Conservation (phyloP, 2,113 vertebrate species). For the Malurus elegans region DNA sequence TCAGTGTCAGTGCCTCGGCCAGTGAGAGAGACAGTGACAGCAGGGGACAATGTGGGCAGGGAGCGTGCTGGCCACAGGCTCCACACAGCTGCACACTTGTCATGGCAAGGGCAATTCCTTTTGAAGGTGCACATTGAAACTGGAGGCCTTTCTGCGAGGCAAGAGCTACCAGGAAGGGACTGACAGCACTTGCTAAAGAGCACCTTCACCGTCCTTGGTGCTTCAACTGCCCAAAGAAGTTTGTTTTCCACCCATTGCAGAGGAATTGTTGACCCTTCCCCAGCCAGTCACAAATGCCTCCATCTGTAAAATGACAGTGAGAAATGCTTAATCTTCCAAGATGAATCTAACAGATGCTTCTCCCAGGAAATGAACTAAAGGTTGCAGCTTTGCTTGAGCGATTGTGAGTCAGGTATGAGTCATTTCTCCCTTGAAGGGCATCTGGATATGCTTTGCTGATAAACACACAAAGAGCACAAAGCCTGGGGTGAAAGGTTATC, state of each 20-base stretch:
- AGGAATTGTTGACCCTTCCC: constrained; percentile 5
- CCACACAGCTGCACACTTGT: fast-evolving
- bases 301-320: constrained; percentile 57
- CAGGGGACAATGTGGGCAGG: not conserved
- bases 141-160: not conserved
- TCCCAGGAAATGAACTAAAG: constrained; percentile 70
- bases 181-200: not conserved
- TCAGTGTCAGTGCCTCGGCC: not conserved
- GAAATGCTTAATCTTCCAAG: constrained; percentile 59
- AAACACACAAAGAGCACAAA: constrained; percentile 64
- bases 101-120: not conserved
- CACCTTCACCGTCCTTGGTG: not conserved
- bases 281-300: constrained; percentile 34
- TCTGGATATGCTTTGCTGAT: constrained; percentile 60
- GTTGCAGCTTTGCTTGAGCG: constrained; percentile 62
- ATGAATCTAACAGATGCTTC: constrained; percentile 66
- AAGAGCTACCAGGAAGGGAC: not conserved
- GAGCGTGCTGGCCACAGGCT: not conserved
- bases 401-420: constrained; percentile 73
- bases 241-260: not conserved
- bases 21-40: fast-evolving
- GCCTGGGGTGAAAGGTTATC: constrained; percentile 63
- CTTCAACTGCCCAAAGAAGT: not conserved
- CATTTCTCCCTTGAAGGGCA: constrained; percentile 67
- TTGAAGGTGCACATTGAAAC: fast-evolving